Evolutionary conservation across 2,888 invertebrate genomes (phyloP).

Genomic region (Napeogenes inachia): DNA sequence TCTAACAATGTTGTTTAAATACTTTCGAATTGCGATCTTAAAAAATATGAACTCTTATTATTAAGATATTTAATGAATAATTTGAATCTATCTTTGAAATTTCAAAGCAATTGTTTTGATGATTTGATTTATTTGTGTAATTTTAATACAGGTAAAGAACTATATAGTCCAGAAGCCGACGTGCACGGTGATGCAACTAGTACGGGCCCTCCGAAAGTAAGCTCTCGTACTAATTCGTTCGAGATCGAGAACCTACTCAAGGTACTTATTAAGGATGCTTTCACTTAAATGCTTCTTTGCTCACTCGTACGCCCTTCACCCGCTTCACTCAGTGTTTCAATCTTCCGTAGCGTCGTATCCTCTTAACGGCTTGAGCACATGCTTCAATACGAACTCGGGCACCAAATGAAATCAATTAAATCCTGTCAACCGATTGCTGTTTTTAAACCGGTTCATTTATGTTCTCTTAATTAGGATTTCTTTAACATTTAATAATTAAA

Average conservation of each 20-base stretch:
- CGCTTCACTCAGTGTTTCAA: conserved; percentile 33
- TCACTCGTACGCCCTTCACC: conserved; percentile 35
- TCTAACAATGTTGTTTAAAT: neutral
- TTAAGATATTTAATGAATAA: too few species aligned
- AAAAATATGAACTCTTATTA: neutral
- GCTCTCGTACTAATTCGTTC: conserved; percentile 92
- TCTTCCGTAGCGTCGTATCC: conserved; percentile 27
- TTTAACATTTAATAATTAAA: too few species aligned
- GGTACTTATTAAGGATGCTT: conserved; percentile 53
- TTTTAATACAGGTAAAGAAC: conserved; percentile 80
- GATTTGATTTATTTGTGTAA: neutral
- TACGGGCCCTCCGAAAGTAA: conserved; percentile 78
- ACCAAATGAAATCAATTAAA: conserved; percentile 22
- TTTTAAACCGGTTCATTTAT: too few species aligned
- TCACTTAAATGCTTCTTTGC: conserved; percentile 34
- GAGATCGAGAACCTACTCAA: conserved; percentile 97
- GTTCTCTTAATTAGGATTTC: too few species aligned
- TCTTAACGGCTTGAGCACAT: conserved; percentile 24
- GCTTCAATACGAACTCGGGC: conserved; percentile 24
- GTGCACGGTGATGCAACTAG: conserved; percentile 54
- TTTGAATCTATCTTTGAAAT: too few species aligned
- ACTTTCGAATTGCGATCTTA: conserved; percentile 34
- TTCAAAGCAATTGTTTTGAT: too few species aligned
- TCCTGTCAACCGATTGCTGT: neutral
- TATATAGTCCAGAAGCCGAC: conserved; percentile 81